phyloP scores from a whole-genome alignment of 1,140 invertebrate species.

The Eciton burchellii region DNA sequence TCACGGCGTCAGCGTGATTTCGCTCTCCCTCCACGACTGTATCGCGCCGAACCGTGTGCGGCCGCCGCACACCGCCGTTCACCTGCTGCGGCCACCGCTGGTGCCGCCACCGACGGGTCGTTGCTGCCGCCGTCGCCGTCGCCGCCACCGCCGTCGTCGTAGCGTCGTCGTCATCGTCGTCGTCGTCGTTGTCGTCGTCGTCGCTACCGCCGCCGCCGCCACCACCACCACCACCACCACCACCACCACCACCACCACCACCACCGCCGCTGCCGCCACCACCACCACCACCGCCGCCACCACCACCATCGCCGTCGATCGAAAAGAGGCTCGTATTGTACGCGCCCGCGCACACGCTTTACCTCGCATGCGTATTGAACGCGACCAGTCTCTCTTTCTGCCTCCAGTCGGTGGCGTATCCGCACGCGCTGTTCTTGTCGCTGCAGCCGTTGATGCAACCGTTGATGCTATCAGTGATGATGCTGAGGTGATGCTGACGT shows the following conservation, averaged over 20 bases:
- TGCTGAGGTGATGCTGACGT: no score
- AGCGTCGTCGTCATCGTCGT: conserved; percentile 25
- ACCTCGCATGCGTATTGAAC: conserved; percentile 84
- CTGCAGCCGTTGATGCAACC: background rate
- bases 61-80: conserved; percentile 62
- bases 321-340: conserved; percentile 80
- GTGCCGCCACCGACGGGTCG: conserved; percentile 65
- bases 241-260: conserved; percentile 26
- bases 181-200: conserved; percentile 56
- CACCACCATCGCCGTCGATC: conserved; percentile 82
- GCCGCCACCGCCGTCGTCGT: conserved; percentile 32
- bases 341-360: conserved; percentile 79
- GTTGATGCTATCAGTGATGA: background rate
- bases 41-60: conserved; percentile 66
- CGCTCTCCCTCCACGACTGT: conserved; percentile 68
- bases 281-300: conserved; percentile 72
- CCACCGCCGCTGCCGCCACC: conserved; percentile 74
- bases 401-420: conserved; percentile 15
- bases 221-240: conserved; percentile 50
- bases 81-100: conserved; percentile 64
- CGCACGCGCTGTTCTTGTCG: conserved; percentile 4
- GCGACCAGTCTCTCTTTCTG: conserved; percentile 57
- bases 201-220: conserved; percentile 37
- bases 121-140: conserved; percentile 1
- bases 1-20: conserved; percentile 69